These are phyloP conservation scores for Oophaga sylvatica DNA, from an alignment of 2,797 vertebrate species.

Conservation along the genomic window DNA sequence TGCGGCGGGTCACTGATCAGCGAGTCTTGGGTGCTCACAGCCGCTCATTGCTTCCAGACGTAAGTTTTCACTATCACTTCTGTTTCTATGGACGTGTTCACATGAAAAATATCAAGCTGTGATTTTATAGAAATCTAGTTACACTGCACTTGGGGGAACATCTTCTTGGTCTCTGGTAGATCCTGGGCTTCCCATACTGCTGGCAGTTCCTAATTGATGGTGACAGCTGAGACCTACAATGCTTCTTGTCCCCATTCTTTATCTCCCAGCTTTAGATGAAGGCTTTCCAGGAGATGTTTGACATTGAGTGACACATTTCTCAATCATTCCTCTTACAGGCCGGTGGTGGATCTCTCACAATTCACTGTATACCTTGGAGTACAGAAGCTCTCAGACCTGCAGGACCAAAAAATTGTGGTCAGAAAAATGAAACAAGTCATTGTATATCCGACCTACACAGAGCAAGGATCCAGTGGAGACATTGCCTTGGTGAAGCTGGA, in stretches of 20 bases:
- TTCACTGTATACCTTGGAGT: conserved; percentile 68
- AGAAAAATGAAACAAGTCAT: conserved; percentile 61
- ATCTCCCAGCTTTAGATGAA: neutral
- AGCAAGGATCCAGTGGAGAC: conserved; percentile 64
- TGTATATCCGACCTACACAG: conserved; percentile 62
- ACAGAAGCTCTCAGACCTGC: conserved; percentile 63
- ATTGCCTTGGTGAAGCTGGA: conserved; percentile 68
- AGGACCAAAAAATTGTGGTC: conserved; percentile 52
- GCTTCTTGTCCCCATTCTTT: neutral
- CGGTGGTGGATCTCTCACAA: conserved; percentile 4
- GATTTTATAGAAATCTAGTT: too few relatives aligned
- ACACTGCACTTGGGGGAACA: neutral
- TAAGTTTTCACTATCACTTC: conserved; percentile 63
- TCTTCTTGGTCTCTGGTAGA: too few relatives aligned
- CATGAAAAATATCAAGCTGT: too few relatives aligned
- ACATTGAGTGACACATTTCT: neutral
- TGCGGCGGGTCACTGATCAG: conserved; percentile 78
- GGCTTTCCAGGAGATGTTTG: neutral
- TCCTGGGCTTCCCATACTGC: neutral
- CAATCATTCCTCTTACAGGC: conserved; percentile 53
- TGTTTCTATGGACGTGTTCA: neutral
- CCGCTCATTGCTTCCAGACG: conserved; percentile 79
- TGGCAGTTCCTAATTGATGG: neutral
- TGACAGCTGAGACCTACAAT: neutral
- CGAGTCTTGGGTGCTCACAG: conserved; percentile 75